These are phyloP conservation scores for Acholoe squamosa DNA, from an alignment of 2,888 invertebrate species.

Conservation along the genomic window DNA sequence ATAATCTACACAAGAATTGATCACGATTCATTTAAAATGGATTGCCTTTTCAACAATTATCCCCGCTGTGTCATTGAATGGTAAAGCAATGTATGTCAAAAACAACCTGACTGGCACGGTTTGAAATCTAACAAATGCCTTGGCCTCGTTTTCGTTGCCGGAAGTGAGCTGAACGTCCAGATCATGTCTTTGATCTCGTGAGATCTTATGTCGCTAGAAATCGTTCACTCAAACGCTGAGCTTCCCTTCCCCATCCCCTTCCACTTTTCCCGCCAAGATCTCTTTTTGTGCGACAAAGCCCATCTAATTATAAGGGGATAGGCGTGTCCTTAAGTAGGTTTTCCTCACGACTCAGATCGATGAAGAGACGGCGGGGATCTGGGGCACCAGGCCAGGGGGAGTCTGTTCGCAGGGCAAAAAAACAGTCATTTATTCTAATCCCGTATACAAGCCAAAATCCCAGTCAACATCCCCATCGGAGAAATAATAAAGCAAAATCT, in stretches of 20 bases:
- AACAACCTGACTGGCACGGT: not conserved
- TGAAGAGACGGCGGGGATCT: not conserved
- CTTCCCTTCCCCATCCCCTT: not conserved
- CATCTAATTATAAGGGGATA: conserved; percentile 59
- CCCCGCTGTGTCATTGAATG: not conserved
- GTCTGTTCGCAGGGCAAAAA: not conserved
- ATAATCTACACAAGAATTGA: too few species aligned
- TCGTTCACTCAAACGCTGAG: conserved; percentile 29
- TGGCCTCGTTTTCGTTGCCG: conserved; percentile 33
- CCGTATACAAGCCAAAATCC: not conserved
- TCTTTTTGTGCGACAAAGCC: conserved; percentile 42
- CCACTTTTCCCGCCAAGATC: conserved; percentile 27
- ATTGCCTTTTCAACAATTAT: not conserved
- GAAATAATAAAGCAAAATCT: not conserved
- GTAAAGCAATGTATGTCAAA: not conserved
- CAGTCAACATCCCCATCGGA: not conserved
- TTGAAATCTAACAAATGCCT: conserved; percentile 2
- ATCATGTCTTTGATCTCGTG: conserved; percentile 32
- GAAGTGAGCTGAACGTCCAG: not conserved
- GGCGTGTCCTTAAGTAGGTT: conserved; percentile 53
- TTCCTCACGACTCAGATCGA: conserved; percentile 51
- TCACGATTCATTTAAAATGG: too few species aligned
- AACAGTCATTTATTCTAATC: conserved; percentile 11
- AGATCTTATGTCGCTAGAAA: conserved; percentile 34
- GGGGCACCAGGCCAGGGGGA: conserved; percentile 33